Evolutionary conservation across 2,888 invertebrate species (phyloP), one percentile per base, ranked within the genome.

Genomic region (Drosophila lacicola): DNA sequence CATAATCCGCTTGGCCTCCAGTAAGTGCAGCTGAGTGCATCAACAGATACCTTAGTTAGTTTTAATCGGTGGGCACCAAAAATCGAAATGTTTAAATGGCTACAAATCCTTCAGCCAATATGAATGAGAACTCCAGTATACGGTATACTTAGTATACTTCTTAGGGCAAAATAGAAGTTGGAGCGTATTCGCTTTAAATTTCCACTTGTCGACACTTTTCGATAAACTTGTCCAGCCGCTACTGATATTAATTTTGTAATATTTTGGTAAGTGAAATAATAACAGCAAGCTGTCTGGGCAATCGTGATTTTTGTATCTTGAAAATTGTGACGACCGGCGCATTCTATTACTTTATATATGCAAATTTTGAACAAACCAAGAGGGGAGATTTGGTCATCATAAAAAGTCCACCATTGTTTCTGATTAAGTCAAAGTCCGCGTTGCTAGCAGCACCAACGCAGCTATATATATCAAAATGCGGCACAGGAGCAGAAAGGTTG

Each of bases 341-440:
- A 71, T 29, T 29, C 8, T 25, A 8, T 1, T 29, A 1, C 8
- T 8, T 60, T 69, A 69, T 74, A 60, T 64, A 74, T 74, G 75
- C 63, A 74, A 74, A 74, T 75, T 68, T 67, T 49, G 49, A 51
- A 62, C 37, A 51, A 46, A 36, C 55, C 45, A 51, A 42, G 45
- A 21, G 14, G 29, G 50, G 44, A 53, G 53, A 34, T 53, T 49
- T 49, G 36, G 10, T 53, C 37, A 57, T 67, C 57, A 57, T 67
- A 58, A 75, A 74, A 81, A 86, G 69, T 77, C 72, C 61, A 68
- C 71, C 72, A 74, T 85, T 77, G 80, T 80, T 74, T 82, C 67
- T 78, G 81, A 84, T 83, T 78, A 74, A 84, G 76, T 76, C 66
- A 54, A 70, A 76, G 62, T 65, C 58, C 66, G 49, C 58, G 70